Evolutionary conservation across 2,113 vertebrate species (phyloP).

Genomic region (Sinocyclocheilus rhinocerous): DNA sequence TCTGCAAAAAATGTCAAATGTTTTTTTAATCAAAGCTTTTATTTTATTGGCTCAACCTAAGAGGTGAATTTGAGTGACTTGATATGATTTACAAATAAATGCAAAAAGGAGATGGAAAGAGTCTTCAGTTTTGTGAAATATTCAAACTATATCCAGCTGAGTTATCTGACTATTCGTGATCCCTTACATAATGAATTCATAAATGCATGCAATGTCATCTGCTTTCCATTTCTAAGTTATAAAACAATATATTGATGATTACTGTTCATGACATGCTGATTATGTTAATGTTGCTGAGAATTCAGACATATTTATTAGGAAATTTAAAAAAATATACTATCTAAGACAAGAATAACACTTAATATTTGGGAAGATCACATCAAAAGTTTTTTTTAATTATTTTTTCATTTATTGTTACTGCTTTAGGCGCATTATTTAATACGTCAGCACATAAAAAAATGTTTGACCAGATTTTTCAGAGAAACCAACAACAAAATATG

Average conservation of each 20-base stretch:
- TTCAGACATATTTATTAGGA: background rate
- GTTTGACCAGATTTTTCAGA: background rate
- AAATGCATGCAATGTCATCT: background rate
- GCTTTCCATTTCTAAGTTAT: background rate
- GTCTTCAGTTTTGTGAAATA: background rate
- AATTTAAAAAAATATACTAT: background rate
- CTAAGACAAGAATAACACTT: background rate
- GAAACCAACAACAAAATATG: too few species aligned
- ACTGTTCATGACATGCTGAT: too few species aligned
- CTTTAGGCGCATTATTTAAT: background rate
- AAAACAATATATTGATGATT: too few species aligned
- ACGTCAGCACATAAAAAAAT: background rate
- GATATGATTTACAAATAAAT: too few species aligned
- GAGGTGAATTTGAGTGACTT: background rate
- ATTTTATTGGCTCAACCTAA: background rate
- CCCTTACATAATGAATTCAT: background rate
- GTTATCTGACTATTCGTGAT: background rate
- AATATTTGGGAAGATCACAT: background rate
- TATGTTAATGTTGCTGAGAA: too few species aligned
- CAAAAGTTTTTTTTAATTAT: background rate
- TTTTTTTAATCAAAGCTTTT: background rate
- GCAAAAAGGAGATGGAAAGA: too few species aligned
- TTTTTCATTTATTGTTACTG: background rate
- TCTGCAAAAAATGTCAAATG: background rate
- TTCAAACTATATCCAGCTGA: background rate